Base-by-base conservation (phyloP, 1,140 invertebrate species). In the Ladona fulva region DNA sequence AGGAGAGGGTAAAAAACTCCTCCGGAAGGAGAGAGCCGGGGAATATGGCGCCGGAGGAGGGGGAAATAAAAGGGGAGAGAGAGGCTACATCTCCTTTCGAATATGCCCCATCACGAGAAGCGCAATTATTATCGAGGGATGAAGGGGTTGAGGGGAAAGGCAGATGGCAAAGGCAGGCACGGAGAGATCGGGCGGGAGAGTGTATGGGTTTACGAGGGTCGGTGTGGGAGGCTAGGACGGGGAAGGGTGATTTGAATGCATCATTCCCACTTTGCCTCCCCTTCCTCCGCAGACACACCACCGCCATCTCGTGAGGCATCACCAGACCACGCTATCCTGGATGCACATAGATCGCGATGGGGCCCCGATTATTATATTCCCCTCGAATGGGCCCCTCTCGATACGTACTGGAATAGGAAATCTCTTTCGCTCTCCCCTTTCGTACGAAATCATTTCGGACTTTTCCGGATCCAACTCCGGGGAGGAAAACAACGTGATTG, bases 291-390 rank as follows among this genome's bases (percentile, higher is more conserved):
- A 37, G 16, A 66, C 10, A 52, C 44, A 52, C 44, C 19, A 52
- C 10, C 44, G 52, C 52, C 52, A 66, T 66, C 52, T 66, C 52
- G 14, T 22, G 52, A 22, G 52, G 10, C 44, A 19, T 52, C 44
- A 52, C 52, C n/a, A 22, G n/a, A 66, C 52, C 52, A 3, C 52
- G n/a, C n/a, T n/a, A n/a, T n/a, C n/a, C n/a, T n/a, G n/a, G 52
- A 22, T 19, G 52, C 29, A 37, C 29, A 37, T 37, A 37, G 52
- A 22, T 11, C 19, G 44, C 44, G 10, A 52, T 19, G 44, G 44
- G 44, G 44, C 44, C 44, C 19, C 44, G 44, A 52, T 66, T 66
- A 66, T 66, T 66, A 66, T 66, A 66, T 66, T 66, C n/a, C 52
- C 12, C 52, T 66, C 52, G 3, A 12, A 66, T 66, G 52, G 52